Base-by-base conservation (phyloP, 1,140 invertebrate species). In the Drosophila orosa region DNA sequence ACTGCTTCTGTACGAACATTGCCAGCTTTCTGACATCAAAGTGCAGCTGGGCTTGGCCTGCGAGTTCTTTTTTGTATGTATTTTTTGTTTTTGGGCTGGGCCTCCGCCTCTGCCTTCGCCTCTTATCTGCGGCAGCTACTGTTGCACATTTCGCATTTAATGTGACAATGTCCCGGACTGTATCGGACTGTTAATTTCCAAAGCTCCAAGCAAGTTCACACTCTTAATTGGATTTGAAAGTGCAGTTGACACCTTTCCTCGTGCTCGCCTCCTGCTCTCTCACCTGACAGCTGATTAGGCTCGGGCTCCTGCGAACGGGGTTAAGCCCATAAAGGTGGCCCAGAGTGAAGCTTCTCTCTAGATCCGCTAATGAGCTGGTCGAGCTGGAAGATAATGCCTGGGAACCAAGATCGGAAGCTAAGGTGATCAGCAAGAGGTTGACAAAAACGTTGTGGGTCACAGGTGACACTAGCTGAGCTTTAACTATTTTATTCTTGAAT, bases 181-280 rank as follows among this genome's bases (percentile, higher is more conserved):
- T 83, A 76, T 87, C 84, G 79, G 73, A 63, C 71, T 87, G 83
- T 87, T 86, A 83, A 89, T 85, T 85, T 85, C 60, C 67, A 74
- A 60, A 54, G 68, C 48, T 31, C 50, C 40, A 45, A 13, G 83
- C 83, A 86, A 86, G 83, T 86, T 86, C 83, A 87, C 83, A 86
- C 83, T 86, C 79, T 87, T 86, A 86, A 86, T 86, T 86, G 83
- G 83, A 86, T 86, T 86, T 83, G 83, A 86, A 86, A 86, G 82
- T 86, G 78, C 79, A 72, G 75, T 60, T 76, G 74, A 76, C 74
- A 76, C 74, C 74, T 76, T 60, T 45, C 35, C 31, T 37, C 31
- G 42, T 10, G 44, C 44, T 22, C 58, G 33, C 33, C 40, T 25
- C 22, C 25, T 61, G 15, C 47, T 57, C 37, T 42, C 35, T 33